Base-by-base conservation (phyloP, 2,888 invertebrate genomes). In the Apamea crenata region DNA sequence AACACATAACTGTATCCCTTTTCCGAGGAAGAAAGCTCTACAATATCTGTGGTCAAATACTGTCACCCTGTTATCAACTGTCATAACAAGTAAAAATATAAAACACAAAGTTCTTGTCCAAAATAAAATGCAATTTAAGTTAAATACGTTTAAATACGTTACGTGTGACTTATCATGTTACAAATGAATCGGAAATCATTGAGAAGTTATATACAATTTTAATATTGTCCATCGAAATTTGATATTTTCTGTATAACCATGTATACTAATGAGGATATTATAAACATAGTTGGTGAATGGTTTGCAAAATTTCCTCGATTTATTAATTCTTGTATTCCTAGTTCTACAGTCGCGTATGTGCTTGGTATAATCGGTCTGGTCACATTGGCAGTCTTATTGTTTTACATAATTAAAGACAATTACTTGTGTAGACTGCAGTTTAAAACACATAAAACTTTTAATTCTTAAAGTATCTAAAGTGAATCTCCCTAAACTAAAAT, bases 231-330 rank as follows among this genome's bases (percentile, higher is more conserved):
- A 14, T 44, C 47, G 12, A 32, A 47, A 40, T 32, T 59, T 44
- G 18, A n/a, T 69, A 18, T 32, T 32, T 56, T 21, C 7, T 12
- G 16, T 56, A 1, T 16, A 40, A 61, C 0, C 16, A 80, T 80
- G 77, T 32, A 61, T 53, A 59, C 25, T 0, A 53, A 83, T 44
- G 83, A 83, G 10, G 59, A 80, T 10, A n/a, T 67, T 2, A 18
- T 67, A 25, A 67, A 44, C 10, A 67, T 50, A 32, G 29, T 59
- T 14, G n/a, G 0, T 32, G 61, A 16, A 40, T 70, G 69, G 69
- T 44, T 50, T 25, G 32, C n/a, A 29, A 8, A 36, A 50, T 56
- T 36, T 56, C 44, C 78, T 10, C 16, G 32, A 47, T 16, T 47
- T 14, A 21, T 78, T 29, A 1, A 1, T 18, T 5, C 16, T 29